Base-by-base conservation (phyloP, 2,888 invertebrate species). In the Nymphalis polychloros region DNA sequence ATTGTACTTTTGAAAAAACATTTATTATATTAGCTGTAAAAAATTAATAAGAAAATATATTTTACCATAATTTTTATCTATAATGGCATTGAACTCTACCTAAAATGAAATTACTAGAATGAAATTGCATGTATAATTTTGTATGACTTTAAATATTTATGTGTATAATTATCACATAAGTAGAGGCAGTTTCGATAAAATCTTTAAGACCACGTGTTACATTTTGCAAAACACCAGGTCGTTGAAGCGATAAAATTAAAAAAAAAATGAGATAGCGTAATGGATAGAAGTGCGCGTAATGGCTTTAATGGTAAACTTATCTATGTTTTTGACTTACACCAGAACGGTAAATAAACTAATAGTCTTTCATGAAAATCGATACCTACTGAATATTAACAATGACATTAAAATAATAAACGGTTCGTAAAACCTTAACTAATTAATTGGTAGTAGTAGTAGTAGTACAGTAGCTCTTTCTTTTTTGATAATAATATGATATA, bases 1-100 rank as follows among this genome's bases (percentile, higher is more conserved):
- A 13, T 4, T 13, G 41, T 41, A 41, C 41, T 0, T 13, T 13
- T 13, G 13, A 41, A 41, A 41, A 41, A 13, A 13, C 10, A 41
- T 41, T 49, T 19, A n/a, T 50, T 41, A n/a, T 8, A 59, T 59
- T 8, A 59, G 35, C 35, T 50, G 23, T 50, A 23, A 52, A 59
- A 41, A 8, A n/a, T 19, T 50, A 59, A 49, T 8, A 49, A 8
- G 48, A 23, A 10, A 23, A 52, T 52, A 52, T 16, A 23, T 52
- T 16, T 52, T 23, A 52, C 4, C 16, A 52, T 23, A 23, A 13
- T 27, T 19, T 31, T 23, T 23, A 23, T 52, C 23, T 52, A 16
- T 6, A 52, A 52, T 52, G 52, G 10, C 52, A 52, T 16, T 52
- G 52, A 10, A 52, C 52, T 52, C 10, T 4, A 52, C 23, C 10